phyloP scores from a whole-genome alignment of 1,140 invertebrate species.

The Macrobrachium rosenbergii region DNA sequence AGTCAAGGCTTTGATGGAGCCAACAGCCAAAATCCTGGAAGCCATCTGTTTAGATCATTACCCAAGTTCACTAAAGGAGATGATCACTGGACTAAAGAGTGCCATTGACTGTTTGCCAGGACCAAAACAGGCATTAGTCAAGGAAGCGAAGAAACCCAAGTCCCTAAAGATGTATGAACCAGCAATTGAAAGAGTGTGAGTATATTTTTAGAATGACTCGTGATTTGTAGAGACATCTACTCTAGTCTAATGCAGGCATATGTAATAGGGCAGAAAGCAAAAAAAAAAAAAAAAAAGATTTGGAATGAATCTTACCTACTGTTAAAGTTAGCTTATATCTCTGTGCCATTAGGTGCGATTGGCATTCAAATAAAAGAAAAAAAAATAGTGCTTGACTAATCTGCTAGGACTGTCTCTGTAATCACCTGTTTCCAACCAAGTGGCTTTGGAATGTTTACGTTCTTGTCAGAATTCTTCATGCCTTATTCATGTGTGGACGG shows the following conservation, averaged over 20 bases:
- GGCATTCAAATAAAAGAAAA: too few species aligned
- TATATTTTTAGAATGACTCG: neutral
- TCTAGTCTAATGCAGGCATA: too few species aligned
- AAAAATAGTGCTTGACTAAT: too few species aligned
- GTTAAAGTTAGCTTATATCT: too few species aligned
- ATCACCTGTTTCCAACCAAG: too few species aligned
- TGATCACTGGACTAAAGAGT: conserved; percentile 25
- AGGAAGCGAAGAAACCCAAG: conserved; percentile 37
- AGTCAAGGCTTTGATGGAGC: conserved; percentile 43
- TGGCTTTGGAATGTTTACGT: too few species aligned
- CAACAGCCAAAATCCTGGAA: conserved; percentile 43
- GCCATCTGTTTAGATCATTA: conserved; percentile 43
- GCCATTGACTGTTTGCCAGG: conserved; percentile 42
- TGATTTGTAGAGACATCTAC: too few species aligned
- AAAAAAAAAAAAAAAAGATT: neutral
- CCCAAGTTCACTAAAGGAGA: conserved; percentile 29
- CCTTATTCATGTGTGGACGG: too few species aligned
- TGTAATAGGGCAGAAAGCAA: neutral
- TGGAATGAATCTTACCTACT: too few species aligned
- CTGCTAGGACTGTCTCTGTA: too few species aligned
- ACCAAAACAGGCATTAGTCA: conserved; percentile 37
- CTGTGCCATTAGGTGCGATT: too few species aligned
- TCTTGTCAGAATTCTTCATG: too few species aligned
- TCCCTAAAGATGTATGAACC: conserved; percentile 50
- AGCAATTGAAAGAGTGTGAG: conserved; percentile 65